Evolutionary conservation across 2,888 invertebrate genomes (phyloP), one percentile per base, ranked within the genome.

Genomic region (Vanessa cardui): DNA sequence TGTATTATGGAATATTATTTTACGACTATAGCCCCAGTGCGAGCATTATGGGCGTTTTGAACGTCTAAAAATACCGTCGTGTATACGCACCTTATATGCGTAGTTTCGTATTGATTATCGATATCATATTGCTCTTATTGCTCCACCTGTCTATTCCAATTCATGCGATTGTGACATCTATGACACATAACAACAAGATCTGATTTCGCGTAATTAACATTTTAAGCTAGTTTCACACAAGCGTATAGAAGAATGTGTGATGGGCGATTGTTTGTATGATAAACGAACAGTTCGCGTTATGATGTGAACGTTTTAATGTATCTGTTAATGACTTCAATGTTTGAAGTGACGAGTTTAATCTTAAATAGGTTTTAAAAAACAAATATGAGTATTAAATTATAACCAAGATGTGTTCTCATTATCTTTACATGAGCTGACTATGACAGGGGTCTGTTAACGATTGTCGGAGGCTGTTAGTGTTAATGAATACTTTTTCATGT

Each of bases 1-100:
- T 88, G 90, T 92, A 92, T 92, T 90, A 92, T 88, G 90, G 86
- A 87, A 84, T 92, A 92, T 92, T 92, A 92, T 92, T 90, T 90
- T 87, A 90, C 84, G 87, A 86, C 84, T 81, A 85, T 81, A 80
- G 81, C 82, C 79, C 80, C 80, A 78, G 79, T 77, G 54, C 54
- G 80, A 76, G 83, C 87, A 86, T 90, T 90, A 90, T 86, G 84
- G 87, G 78, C 78, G 82, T 83, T 85, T 83, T 82, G 79, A 78
- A 80, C 78, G 76, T 84, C 89, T 88, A 88, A 90, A 90, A 88
- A 89, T 89, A 88, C 83, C 84, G 78, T 76, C 74, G 78, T 83
- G 82, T 82, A 82, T 78, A 80, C 75, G 78, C 79, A 80, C 80
- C 82, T 83, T 83, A 81, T 62, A 62, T 33, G 49, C 50, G 45